These are phyloP conservation scores for Pagetopsis macropterus DNA, from an alignment of 2,797 vertebrate species.

Conservation along the genomic window DNA sequence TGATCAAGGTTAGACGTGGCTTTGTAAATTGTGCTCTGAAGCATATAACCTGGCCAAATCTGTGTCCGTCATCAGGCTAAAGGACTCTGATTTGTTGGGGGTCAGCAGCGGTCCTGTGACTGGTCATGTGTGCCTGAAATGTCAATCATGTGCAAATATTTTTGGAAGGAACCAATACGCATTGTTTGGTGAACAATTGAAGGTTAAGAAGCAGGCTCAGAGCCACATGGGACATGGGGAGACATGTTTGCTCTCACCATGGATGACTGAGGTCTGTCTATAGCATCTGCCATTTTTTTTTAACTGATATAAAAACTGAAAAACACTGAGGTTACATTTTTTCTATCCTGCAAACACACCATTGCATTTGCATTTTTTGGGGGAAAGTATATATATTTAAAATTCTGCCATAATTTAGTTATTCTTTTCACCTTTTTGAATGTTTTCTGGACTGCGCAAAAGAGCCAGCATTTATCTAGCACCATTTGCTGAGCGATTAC, in stretches of 20 bases:
- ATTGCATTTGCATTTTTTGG: not conserved
- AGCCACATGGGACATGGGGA: conserved; percentile 55
- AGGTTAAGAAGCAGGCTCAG: conserved; percentile 61
- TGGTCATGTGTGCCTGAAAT: conserved; percentile 78
- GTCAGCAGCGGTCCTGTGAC: conserved; percentile 72
- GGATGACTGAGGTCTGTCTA: conserved; percentile 47
- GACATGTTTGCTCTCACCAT: conserved; percentile 57
- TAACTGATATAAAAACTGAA: conserved; percentile 28
- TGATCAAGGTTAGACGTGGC: conserved; percentile 34
- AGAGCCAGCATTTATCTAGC: conserved; percentile 26
- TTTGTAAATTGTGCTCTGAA: conserved; percentile 63
- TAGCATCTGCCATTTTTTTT: conserved; percentile 47
- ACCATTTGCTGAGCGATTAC: conserved; percentile 55
- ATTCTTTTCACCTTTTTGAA: conserved; percentile 23
- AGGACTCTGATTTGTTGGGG: conserved; percentile 51
- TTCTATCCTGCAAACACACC: conserved; percentile 14
- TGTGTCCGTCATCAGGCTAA: conserved; percentile 37
- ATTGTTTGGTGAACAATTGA: conserved; percentile 72
- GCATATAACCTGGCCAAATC: conserved; percentile 51
- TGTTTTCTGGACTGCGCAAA: conserved; percentile 9
- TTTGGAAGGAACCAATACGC: conserved; percentile 75
- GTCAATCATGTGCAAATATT: conserved; percentile 82
- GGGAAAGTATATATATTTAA: not conserved
- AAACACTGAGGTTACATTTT: conserved; percentile 30
- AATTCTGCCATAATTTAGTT: conserved; percentile 12